Conservation (phyloP, 2,888 invertebrate species). For the Cataglyphis cursor region DNA sequence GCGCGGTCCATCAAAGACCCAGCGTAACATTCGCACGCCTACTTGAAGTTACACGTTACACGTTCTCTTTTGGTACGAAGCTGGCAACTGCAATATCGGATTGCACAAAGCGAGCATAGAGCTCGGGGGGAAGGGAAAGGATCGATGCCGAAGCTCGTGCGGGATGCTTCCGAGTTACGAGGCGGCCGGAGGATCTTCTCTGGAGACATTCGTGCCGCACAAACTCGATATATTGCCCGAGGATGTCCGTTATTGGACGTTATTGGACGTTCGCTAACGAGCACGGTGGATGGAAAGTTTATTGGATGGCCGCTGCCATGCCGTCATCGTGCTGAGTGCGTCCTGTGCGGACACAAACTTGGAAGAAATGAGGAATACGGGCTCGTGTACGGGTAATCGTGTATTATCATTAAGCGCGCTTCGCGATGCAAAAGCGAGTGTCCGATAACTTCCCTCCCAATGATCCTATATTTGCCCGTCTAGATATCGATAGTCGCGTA, state of each 20-base stretch:
- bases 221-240: conserved; percentile 78
- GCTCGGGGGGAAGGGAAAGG: conserved; percentile 61
- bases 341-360: conserved; percentile 36
- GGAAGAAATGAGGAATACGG: conserved; percentile 48
- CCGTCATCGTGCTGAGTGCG: conserved; percentile 46
- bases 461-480: neutral
- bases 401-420: conserved; percentile 31
- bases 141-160: conserved; percentile 70
- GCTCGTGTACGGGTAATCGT: conserved; percentile 1
- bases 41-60: conserved; percentile 57
- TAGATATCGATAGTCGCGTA: conserved; percentile 7
- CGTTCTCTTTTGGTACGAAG: conserved; percentile 59
- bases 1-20: conserved; percentile 65
- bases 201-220: conserved; percentile 72
- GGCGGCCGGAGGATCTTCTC: conserved; percentile 64
- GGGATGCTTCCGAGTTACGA: conserved; percentile 67
- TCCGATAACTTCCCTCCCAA: neutral
- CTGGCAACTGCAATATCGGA: conserved; percentile 66
- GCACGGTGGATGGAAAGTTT: conserved; percentile 79
- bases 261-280: conserved; percentile 81
- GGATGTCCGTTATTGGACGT: conserved; percentile 77
- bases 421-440: conserved; percentile 38
- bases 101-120: conserved; percentile 70
- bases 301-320: conserved; percentile 70
- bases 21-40: conserved; percentile 57